Base-by-base conservation (phyloP, 2,888 invertebrate species). In the Sphinx pinastri region DNA sequence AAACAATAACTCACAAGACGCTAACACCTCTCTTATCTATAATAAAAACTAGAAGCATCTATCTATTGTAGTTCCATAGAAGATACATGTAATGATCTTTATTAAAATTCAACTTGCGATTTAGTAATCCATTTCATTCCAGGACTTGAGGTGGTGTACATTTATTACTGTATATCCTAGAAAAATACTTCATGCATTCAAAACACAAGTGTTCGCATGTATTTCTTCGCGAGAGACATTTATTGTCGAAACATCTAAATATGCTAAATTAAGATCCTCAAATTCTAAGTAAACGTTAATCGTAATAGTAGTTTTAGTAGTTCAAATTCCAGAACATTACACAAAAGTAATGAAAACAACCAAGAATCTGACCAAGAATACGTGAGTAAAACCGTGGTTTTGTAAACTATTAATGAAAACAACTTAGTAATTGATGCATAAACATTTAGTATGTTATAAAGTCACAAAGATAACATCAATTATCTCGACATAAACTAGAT, bases 61-160 rank as follows among this genome's bases (percentile, higher is more conserved):
- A 38, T 4, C 38, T 38, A 38, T 8, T 38, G 38, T 38, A 54
- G 10, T 54, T 54, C 54, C 5, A n/a, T 54, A 19, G 10, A 19
- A 55, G 19, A 55, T 19, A 19, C 19, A 19, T n/a, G 19, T 3
- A n/a, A 7, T 11, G 11, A n/a, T 16, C 49, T 47, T 63, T 19
- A 63, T 63, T 63, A 63, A 49, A 19, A 63, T 63, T 47, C 63
- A 19, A 19, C 19, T 13, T 49, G 19, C 49, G 25, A 7, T 19
- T 63, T 19, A 19, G 63, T 63, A 47, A 63, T 63, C 63, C 13
- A 63, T 63, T 63, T 63, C 13, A 49, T 47, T 63, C 63, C 25
- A 60, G 60, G 63, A 63, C 19, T 19, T 47, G 16, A 12, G 16
- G 10, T 63, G 12, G n/a, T 38, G n/a, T 16, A 8, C 11, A 47